Evolutionary conservation across 2,888 invertebrate species (phyloP), one percentile per base, ranked within the genome.

Genomic region (Calameuta pallipes): DNA sequence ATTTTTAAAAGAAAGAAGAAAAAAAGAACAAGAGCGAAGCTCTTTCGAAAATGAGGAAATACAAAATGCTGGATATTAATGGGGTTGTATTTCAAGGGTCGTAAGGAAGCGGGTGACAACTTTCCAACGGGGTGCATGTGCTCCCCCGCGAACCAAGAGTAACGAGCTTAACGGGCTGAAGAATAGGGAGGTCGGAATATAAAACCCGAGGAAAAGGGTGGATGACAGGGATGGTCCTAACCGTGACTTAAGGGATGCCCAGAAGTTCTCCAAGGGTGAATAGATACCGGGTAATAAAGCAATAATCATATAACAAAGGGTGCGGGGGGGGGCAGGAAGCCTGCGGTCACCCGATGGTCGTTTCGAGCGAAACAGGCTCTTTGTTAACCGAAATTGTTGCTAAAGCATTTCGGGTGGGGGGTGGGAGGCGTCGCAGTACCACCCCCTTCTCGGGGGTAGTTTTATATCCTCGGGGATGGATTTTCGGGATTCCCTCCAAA

Each of bases 221-320:
- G 71, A 71, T 4, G 71, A 31, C 31, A 1, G 31, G 31, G 31
- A 31, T 31, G 71, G 71, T 33, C 71, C 56, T 56, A n/a, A 37
- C 74, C 23, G 74, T 30, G 74, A 36, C 36, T 37, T 37, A 34
- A 74, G 35, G 74, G 74, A 30, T 13, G 34, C 9, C 36, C n/a
- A 36, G 34, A 36, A 34, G 6, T 31, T 74, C 30, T 74, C 34
- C 74, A 34, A 74, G 74, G 74, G 74, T 74, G 34, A 33, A 34
- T 15, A 9, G 30, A 12, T 13, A 30, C 34, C 37, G 76, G 76
- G 78, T 87, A 87, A 88, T 87, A 88, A 83, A 85, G 90, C 87
- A 90, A 90, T 91, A 91, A 91, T 90, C 90, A 87, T 90, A 89
- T 89, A 91, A 90, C 88, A 87, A 88, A 89, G 88, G 87, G 83